Evolutionary conservation across 2,797 vertebrate species (phyloP).

Genomic region (Ceyx erithaca): DNA sequence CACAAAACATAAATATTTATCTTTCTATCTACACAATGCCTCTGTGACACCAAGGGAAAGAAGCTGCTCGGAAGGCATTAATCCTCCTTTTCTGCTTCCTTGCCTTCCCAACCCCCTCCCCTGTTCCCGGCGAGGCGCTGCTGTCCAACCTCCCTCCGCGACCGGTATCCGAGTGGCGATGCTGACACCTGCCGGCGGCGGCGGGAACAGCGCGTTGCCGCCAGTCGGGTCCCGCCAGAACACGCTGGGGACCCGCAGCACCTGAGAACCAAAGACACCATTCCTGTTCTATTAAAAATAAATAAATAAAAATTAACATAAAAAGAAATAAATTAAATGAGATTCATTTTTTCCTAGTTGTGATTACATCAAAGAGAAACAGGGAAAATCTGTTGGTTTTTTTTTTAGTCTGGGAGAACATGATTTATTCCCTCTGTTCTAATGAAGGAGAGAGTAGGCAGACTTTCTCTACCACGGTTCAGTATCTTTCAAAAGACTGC

Average conservation of each 20-base stretch:
- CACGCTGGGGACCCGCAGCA: too few species aligned
- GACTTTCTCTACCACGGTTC: background rate
- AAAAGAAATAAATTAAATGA: too few species aligned
- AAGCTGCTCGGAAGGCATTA: conserved; percentile 43
- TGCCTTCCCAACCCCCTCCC: background rate
- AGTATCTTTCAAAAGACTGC: background rate
- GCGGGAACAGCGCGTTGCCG: background rate
- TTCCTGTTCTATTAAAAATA: accelerated
- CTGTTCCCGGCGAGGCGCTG: background rate
- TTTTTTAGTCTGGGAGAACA: background rate
- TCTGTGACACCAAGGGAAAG: conserved; percentile 34
- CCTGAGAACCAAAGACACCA: background rate
- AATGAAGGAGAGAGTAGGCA: background rate
- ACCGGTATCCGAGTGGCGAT: background rate
- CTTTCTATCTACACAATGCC: conserved; percentile 42
- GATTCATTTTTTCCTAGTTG: background rate
- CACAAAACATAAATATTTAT: conserved; percentile 77
- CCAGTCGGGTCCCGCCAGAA: too few species aligned
- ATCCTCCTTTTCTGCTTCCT: background rate
- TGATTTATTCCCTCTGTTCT: background rate
- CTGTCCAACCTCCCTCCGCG: background rate
- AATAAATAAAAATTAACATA: background rate
- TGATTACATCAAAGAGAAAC: background rate
- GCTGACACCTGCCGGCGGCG: conserved; percentile 62
- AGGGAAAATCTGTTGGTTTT: background rate